Evolutionary conservation across 30 jellyfish, hydroid and myxozoan genomes (phyloP), one percentile per base, ranked within the genome.

Genomic region (Turritopsis dohrnii): DNA sequence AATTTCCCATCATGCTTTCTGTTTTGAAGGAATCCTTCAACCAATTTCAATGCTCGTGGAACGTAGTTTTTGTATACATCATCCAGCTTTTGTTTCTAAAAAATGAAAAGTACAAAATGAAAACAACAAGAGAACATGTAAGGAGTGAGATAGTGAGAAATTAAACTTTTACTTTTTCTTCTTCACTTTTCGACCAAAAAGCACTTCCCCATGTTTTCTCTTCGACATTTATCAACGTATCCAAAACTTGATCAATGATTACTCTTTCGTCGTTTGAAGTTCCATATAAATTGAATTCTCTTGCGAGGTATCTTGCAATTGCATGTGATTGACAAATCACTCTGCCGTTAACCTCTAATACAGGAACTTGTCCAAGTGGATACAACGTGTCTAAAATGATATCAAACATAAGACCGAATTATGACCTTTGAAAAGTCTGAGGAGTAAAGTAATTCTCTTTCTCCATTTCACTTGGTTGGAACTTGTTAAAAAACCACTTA

Each of bases 351-450:
- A 88, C 84, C 30, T 88, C 88, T 31, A 88, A 83, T 16, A 77
- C 52, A 1, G 96, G 96, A 22, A 66, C 52, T 31, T 88, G 96
- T 30, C 90, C 90, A 71, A 88, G 76, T 18, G 96, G 96, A 65
- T 20, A 74, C 52, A 75, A 20, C 3, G 75, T 82, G 8, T 31
- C 96, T 88, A 75, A 24, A 76, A 80, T 28, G 7, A 77, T n/a
- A 74, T 17, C 1, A 1, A 18, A 54, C 8, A 21, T 27, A 3
- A n/a, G n/a, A n/a, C n/a, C n/a, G n/a, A n/a, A n/a, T n/a, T n/a
- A n/a, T n/a, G n/a, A n/a, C n/a, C n/a, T n/a, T n/a, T n/a, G n/a
- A n/a, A n/a, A n/a, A n/a, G n/a, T n/a, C n/a, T n/a, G n/a, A n/a
- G n/a, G n/a, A n/a, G n/a, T n/a, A n/a, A n/a, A n/a, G n/a, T n/a